Evolutionary conservation across 1,140 invertebrate genomes (phyloP), one percentile per base, ranked within the genome.

Genomic region (Drosophila nigrodunni): DNA sequence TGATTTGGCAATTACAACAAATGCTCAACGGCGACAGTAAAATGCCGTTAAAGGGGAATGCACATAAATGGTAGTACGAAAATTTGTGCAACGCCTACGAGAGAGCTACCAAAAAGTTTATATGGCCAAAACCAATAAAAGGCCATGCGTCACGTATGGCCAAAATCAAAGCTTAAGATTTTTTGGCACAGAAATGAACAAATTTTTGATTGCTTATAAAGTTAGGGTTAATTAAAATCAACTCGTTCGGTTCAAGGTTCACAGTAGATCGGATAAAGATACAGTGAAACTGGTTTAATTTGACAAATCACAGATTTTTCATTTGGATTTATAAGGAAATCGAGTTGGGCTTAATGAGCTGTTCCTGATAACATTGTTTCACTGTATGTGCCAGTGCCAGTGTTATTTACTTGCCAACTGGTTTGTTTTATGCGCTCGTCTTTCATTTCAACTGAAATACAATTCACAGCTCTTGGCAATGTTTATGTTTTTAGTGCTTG

Each of bases 81-180:
- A 69, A 73, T 75, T 68, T 74, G 67, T 62, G 67, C 72, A 58
- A 73, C 82, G 80, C 83, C 80, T 72, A 87, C 79, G 46, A 55
- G 34, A 7, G 18, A 64, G 69, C 69, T 68, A 61, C 60, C 66
- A 37, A 68, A 62, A 73, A 74, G 65, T 71, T 62, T 73, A 67
- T 73, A 41, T 82, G 62, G 21, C 70, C 61, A 78, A 77, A 75
- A 57, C 25, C 75, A 44, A 81, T 81, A 78, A 72, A 86, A 77
- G 72, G 65, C 76, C 82, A 87, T 64, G 44, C 66, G 49, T 37
- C 58, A 39, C 60, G 62, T 73, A 41, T 82, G 62, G 21, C 70
- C 61, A 78, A 77, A 75, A 57, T 9, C 55, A 68, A 69, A 55
- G 35, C 5, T 39, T 2, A 11, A 3, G 49, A n/a, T n/a, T 11